Evolutionary conservation across 1,140 invertebrate species (phyloP), one percentile per base, ranked within the genome.

Genomic region (Oncopeltus fasciatus): DNA sequence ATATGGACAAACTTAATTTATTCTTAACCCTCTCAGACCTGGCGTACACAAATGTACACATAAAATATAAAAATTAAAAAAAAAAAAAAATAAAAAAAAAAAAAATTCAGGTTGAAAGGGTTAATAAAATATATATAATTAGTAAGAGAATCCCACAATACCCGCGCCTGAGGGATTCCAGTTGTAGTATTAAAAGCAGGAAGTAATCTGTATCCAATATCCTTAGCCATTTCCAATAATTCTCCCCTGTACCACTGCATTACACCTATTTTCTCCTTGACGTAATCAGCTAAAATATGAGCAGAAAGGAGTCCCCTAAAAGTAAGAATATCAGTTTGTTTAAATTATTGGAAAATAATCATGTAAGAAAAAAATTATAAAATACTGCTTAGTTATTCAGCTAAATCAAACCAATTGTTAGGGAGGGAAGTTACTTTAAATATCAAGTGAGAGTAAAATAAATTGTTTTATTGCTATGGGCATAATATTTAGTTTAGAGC

Each of bases 171-270:
- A 21, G 95, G 95, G 68, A 99, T 90, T 18, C 95, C 95, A n/a
- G 94, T 98, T 2, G 90, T 86, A 2, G 95, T 96, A 74, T 98
- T 97, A 73, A 99, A 99, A 12, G 96, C 95, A 49, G 95, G 95
- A 64, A 98, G 73, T 59, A 98, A 80, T 64, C 94, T 77, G 70
- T 87, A 87, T 4, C 93, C 96, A 56, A 98, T 75, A 73, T 98
- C 93, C 72, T 90, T 87, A 1, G 95, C 95, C 82, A 95, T 83
- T 31, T 81, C 76, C 29, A 98, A 76, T 57, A 99, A 74, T 77
- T 98, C 90, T 27, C 88, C 87, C 69, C 84, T 80, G 72, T 99
- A 99, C 94, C 95, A 98, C 33, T 78, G 75, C 80, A 98, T 82
- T 31, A 83, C 79, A 43, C 82, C 79, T 49, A 85, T 81, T 61